These are phyloP conservation scores for Leistus spinibarbis DNA, from an alignment of 2,888 invertebrate species.

Conservation along the genomic window DNA sequence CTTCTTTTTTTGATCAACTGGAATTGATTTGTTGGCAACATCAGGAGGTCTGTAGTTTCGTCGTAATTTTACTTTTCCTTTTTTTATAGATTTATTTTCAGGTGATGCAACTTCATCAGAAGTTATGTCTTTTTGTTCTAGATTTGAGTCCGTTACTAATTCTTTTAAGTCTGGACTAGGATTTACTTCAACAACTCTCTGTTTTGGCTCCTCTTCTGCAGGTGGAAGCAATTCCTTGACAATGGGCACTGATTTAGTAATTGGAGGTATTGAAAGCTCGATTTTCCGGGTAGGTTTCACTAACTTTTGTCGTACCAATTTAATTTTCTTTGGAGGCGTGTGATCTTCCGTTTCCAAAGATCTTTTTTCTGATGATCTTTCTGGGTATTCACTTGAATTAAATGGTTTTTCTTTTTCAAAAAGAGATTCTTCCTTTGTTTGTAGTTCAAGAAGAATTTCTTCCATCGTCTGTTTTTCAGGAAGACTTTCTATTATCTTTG, in stretches of 20 bases:
- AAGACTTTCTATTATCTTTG: no score
- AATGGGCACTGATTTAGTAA: no score
- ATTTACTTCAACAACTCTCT: not conserved
- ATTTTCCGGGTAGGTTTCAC: not conserved
- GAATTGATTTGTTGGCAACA: not conserved
- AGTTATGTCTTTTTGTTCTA: not conserved
- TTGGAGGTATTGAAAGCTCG: not conserved
- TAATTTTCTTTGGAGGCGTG: slow-evolving; percentile 32
- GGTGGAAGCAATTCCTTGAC: not conserved
- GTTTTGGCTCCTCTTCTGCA: not conserved
- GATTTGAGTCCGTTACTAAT: not conserved
- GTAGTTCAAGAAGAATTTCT: no score
- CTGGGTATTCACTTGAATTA: no score
- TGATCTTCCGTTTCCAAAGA: not conserved
- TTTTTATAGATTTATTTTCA: not conserved
- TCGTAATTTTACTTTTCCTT: slow-evolving; percentile 27
- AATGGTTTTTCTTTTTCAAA: no score
- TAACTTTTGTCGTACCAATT: slow-evolving; percentile 30
- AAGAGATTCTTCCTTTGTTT: no score
- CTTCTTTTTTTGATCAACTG: not conserved
- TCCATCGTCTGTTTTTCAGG: no score
- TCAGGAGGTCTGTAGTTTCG: slow-evolving; percentile 23
- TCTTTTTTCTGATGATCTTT: not conserved
- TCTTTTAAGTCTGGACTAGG: not conserved
- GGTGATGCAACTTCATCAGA: not conserved